Base-by-base conservation (phyloP, 2,888 invertebrate genomes). In the Metalampra italica region DNA sequence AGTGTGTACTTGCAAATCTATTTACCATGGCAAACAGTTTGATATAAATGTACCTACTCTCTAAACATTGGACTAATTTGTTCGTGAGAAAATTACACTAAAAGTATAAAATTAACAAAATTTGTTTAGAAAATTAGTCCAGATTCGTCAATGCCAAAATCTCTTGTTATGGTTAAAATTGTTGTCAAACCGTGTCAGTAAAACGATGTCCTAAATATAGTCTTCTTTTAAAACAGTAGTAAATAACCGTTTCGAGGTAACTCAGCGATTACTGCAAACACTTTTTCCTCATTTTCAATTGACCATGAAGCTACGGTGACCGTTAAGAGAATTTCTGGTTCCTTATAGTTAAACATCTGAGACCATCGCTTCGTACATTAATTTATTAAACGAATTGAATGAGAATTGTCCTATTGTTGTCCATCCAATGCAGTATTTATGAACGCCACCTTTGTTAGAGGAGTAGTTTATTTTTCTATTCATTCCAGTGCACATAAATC, bases 241-340 rank as follows among this genome's bases (percentile, higher is more conserved):
- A 14, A 56, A 55, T 53, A 29, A 39, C 48, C 49, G 38, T 52
- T 51, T 51, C 52, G 60, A 66, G 57, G 62, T 53, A 59, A 57
- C 58, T 49, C 13, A 55, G 55, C 53, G 60, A 68, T 67, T 62
- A 68, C 51, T 44, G 54, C 49, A 42, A 22, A 51, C 57, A 49
- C 51, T 53, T 55, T 56, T 54, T 57, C 59, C 55, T 45, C 50
- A 46, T 44, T 41, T 44, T 40, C 40, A 40, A 30, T 30, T 65
- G 65, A 58, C 71, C 72, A 53, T 68, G 66, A 62, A 65, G 37
- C 9, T 14, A 39, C 13, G 7, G 34, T 29, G 46, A 46, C 12
- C 14, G 13, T 14, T 14, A 39, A 14, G 36, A 1, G 1, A 29
- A 12, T 13, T 7, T 36, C n/a, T 36, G n/a, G 11, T 9, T 32